phyloP scores from a whole-genome alignment of 2,113 vertebrate species.

The Conger conger region DNA sequence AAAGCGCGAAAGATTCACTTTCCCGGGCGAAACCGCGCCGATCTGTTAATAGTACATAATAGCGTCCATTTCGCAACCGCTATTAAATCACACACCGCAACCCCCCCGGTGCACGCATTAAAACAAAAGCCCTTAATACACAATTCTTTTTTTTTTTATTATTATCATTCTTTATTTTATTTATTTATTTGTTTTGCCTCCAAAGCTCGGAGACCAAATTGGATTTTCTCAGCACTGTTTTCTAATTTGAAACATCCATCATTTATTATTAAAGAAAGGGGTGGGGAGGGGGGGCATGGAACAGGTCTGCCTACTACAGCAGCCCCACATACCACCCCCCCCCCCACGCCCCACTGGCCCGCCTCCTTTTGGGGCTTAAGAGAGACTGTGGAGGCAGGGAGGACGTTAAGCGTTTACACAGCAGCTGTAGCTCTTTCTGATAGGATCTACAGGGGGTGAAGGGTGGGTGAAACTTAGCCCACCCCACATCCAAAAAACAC shows the following conservation, averaged over 20 bases:
- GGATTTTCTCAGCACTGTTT: constrained; percentile 82
- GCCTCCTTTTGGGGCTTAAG: neutral
- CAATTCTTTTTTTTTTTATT: constrained; percentile 44
- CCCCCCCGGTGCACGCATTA: constrained; percentile 78
- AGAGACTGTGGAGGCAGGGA: neutral
- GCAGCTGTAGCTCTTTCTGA: neutral
- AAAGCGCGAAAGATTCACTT: constrained; percentile 76
- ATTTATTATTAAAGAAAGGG: constrained; percentile 82
- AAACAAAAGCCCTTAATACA: constrained; percentile 60
- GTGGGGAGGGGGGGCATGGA: constrained; percentile 32
- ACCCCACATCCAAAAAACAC: neutral
- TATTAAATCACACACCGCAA: constrained; percentile 87
- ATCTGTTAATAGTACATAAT: constrained; percentile 92
- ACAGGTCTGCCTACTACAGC: constrained; percentile 33
- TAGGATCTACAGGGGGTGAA: neutral
- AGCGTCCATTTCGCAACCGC: constrained; percentile 80
- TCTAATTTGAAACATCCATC: constrained; percentile 91
- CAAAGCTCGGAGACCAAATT: constrained; percentile 88
- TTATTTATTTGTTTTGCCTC: constrained; percentile 46
- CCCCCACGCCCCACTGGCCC: neutral
- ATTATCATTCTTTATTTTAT: too few relatives aligned
- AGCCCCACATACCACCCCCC: constrained; percentile 32
- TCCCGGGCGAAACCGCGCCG: constrained; percentile 59
- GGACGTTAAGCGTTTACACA: neutral
- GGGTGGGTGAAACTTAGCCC: neutral